A percentile compares a stretch with the other conserved stretches of the same genome.
Evolutionary conservation across 2,888 invertebrate genomes (phyloP).

Genomic region (Drosophila dives): DNA sequence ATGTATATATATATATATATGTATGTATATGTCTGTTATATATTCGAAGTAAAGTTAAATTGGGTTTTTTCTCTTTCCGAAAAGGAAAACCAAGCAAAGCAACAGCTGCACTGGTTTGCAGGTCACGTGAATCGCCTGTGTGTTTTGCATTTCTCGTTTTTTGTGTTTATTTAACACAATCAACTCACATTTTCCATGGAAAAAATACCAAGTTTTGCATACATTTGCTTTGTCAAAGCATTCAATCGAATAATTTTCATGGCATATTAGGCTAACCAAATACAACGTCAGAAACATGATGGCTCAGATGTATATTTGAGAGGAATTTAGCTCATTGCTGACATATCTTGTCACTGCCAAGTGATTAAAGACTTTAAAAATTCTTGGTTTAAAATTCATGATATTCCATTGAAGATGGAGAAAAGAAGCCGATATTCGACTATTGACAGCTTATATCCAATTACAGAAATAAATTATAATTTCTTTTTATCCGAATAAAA

Average conservation of each 20-base stretch:
- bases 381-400: not conserved
- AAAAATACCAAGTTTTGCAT: constrained; percentile 31
- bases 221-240: constrained; percentile 1
- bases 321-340: not conserved
- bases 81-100: constrained; percentile 9
- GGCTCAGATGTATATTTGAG: not conserved
- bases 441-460: not conserved
- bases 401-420: not conserved
- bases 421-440: not conserved
- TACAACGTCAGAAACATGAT: not conserved
- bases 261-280: not conserved
- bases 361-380: not conserved
- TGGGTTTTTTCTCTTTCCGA: constrained; percentile 50
- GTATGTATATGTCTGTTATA: constrained; percentile 2
- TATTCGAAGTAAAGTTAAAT: constrained; percentile 64
- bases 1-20: constrained; percentile 1
- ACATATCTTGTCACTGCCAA: not conserved
- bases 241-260: constrained; percentile 27
- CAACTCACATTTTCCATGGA: constrained; percentile 9
- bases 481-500: not conserved
- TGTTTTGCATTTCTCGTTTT: constrained; percentile 45
- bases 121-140: constrained; percentile 61
- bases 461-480: not conserved
- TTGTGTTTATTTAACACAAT: constrained; percentile 49
- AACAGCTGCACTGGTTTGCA: constrained; percentile 54